Evolutionary conservation across 1,140 invertebrate species (phyloP).

Genomic region (Trichonephila inaurata): DNA sequence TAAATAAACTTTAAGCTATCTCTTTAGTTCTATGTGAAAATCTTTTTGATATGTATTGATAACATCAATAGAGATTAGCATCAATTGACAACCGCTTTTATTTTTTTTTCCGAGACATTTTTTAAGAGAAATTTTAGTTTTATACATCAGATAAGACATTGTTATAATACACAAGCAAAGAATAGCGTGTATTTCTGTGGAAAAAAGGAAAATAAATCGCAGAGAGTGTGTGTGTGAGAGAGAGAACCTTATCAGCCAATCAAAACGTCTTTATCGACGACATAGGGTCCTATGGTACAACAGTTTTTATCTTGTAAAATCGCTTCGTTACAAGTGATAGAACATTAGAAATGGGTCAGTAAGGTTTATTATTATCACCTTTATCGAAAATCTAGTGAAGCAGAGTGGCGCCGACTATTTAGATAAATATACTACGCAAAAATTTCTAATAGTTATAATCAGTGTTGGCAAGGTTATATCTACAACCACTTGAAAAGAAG

Average conservation of each 20-base stretch:
- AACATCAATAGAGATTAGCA: not conserved
- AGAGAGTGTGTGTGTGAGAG: not conserved
- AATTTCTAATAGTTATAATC: constrained; percentile 55
- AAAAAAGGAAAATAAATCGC: constrained; percentile 32
- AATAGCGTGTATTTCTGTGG: not conserved
- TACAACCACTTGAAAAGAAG: constrained; percentile 21
- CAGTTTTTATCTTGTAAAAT: constrained; percentile 56
- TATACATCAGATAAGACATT: not conserved
- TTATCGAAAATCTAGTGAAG: constrained; percentile 21
- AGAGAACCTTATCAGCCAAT: not conserved
- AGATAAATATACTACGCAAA: constrained; percentile 22
- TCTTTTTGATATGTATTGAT: not conserved
- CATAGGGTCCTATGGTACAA: not conserved
- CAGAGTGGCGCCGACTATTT: constrained; percentile 4
- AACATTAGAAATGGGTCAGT: constrained; percentile 65
- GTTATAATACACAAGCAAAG: constrained; percentile 31
- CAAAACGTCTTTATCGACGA: constrained; percentile 26
- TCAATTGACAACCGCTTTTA: not conserved
- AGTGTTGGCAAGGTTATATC: not conserved
- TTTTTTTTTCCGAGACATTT: not conserved
- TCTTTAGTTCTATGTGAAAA: too few species aligned
- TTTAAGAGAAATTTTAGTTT: not conserved
- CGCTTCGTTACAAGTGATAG: constrained; percentile 27
- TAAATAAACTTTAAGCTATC: too few species aligned
- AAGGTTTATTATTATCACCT: constrained; percentile 29